A percentile compares a stretch with the other conserved stretches of the same genome.
Conservation (phyloP, 2,797 vertebrate genomes). For the Siniperca undulata region DNA sequence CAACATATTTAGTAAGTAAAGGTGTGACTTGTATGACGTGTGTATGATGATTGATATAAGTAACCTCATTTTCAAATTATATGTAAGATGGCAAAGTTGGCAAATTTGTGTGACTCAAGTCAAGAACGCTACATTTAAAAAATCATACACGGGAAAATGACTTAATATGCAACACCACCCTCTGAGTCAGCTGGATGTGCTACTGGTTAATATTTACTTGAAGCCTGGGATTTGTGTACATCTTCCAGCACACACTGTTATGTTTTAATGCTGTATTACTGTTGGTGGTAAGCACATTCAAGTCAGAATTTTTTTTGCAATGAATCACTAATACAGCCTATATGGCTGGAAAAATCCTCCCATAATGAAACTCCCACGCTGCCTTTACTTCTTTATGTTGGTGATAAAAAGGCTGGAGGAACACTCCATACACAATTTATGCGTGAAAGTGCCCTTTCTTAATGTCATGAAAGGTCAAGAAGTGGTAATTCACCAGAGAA, state of each 20-base stretch:
- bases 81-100: neutral
- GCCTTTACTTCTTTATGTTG: constrained; percentile 39
- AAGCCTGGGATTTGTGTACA: neutral
- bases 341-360: neutral
- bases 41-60: too few relatives aligned
- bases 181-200: constrained; percentile 20
- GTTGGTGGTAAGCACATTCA: constrained; percentile 10
- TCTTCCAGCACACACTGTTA: neutral
- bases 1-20: neutral
- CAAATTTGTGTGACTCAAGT: neutral
- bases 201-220: neutral
- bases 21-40: too few relatives aligned
- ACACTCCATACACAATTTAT: constrained; percentile 58
- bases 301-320: neutral
- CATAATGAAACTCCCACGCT: constrained; percentile 15
- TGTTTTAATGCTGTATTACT: constrained; percentile 26
- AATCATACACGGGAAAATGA: neutral
- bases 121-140: neutral
- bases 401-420: constrained; percentile 51
- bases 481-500: constrained; percentile 67
- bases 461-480: constrained; percentile 74
- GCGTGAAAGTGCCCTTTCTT: constrained; percentile 71
- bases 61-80: neutral
- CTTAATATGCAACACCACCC: neutral
- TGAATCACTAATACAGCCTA: constrained; percentile 24